Base-by-base conservation (phyloP, 1,140 invertebrate species). In the Laupala kohalensis region DNA sequence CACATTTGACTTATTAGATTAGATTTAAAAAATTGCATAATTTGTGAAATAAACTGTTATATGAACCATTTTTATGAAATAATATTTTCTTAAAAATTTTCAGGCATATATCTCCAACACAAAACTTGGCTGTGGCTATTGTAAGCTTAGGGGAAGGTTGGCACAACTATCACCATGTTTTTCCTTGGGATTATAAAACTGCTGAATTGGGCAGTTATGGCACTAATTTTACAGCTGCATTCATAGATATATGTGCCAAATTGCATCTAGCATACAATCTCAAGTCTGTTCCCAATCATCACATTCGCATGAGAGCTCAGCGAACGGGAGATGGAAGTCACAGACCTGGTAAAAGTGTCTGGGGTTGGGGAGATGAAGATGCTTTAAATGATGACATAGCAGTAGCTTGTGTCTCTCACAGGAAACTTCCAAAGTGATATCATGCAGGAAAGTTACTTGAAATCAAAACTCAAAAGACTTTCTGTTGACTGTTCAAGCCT, bases 111-210 rank as follows among this genome's bases (percentile, higher is more conserved):
- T 74, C 88, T 82, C 75, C 90, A 82, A 82, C 87, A 77, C 76
- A 86, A 69, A 85, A 82, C 71, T 24, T 75, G 0, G 71, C 74
- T 5, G 80, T 85, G 0, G 79, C 80, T 2, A 29, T 84, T 5
- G 15, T 76, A 0, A 79, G 83, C 0, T 75, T 82, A 25, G 85
- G 85, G 4, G 85, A 86, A 77, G 88, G 88, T 4, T 94, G 91
- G 87, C 93, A 96, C 78, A 96, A 95, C 81, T 97, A 95, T 78
- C 95, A 97, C 75, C 94, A 96, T 79, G 89, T 89, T 0, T 96
- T 96, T 79, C 94, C 94, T 0, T 92, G 90, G 81, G 93, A 96
- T 78, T 94, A 93, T 81, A 88, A 91, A 74, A 86, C 90, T 25
- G 87, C 87, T 5, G 91, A 92, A 77, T 82, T 90, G 25, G 89